Base-by-base conservation (phyloP, 1,140 invertebrate genomes). In the Ceratina japonica region DNA sequence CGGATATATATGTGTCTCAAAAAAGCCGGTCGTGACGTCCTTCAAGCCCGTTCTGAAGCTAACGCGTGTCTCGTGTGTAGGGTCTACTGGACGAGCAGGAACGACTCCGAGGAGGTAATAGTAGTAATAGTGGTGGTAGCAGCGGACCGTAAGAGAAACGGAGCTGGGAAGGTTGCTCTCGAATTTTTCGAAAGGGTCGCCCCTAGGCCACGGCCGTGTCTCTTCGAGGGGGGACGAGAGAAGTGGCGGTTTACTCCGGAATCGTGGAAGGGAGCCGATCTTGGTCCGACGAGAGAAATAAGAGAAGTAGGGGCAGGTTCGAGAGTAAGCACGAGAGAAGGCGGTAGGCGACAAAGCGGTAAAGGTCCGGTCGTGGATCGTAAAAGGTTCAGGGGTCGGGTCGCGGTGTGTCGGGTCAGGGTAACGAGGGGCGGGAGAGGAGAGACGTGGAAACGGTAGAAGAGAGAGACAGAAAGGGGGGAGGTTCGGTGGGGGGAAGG, bases 11-110 rank as follows among this genome's bases (percentile, higher is more conserved):
- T 81, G 56, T 80, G 74, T 80, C 63, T 80, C 77, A 44, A 65
- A 78, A 83, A 86, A 81, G 83, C 81, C 81, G 77, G 74, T 86
- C 79, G 79, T 80, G 75, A 76, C 70, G 80, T 86, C 75, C 82
- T 84, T 84, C 62, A 80, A 80, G 82, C 80, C 74, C 82, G 75
- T 86, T 82, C 84, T 73, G 15, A 82, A 82, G 78, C 81, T 72
- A 83, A 83, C 83, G 83, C 79, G 83, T 76, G 68, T 83, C 83
- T 82, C 63, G 59, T 61, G 66, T 66, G 54, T 66, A 37, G 75
- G 75, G 59, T 84, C 78, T 86, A 82, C 75, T 80, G 75, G 80
- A 79, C 37, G 18, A 75, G 70, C 73, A 68, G 49, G 78, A 63
- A 71, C 73, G 73, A 24, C 20, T 68, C 64, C 52, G 4, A 27